phyloP scores from a whole-genome alignment of 2,797 vertebrate species.

The Crenuchus spilurus region DNA sequence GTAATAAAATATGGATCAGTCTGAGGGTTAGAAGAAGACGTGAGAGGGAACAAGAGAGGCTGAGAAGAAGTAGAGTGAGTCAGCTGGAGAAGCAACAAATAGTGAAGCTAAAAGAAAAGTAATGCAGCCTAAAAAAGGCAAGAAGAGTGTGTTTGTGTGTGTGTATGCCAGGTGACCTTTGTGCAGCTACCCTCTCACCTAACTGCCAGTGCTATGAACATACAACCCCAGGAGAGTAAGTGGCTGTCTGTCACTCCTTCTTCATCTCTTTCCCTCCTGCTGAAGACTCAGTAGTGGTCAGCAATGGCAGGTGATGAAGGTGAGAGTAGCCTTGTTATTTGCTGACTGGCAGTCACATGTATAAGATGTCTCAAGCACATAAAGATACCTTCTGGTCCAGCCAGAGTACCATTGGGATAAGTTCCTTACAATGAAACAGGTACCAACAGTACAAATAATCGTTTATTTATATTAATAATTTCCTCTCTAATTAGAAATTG shows the following conservation, averaged over 20 bases:
- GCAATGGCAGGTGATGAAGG: slow-evolving; percentile 33
- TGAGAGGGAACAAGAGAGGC: background rate
- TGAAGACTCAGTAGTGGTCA: slow-evolving; percentile 6
- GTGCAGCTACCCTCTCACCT: slow-evolving; percentile 25
- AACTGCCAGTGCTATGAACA: slow-evolving; percentile 34
- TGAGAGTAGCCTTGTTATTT: slow-evolving; percentile 35
- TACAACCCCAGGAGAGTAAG: slow-evolving; percentile 25
- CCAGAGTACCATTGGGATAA: background rate
- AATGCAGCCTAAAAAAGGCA: too few species aligned
- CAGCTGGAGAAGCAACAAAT: background rate
- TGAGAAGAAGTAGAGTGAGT: background rate
- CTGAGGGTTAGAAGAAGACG: background rate
- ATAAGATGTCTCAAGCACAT: background rate
- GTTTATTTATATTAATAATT: slow-evolving; percentile 1
- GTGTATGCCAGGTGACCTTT: slow-evolving; percentile 31
- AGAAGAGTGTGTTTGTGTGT: background rate
- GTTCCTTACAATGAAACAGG: background rate
- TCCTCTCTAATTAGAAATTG: background rate
- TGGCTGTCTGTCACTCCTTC: slow-evolving; percentile 18
- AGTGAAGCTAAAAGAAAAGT: background rate
- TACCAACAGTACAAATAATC: background rate
- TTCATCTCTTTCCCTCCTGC: background rate
- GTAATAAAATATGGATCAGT: background rate
- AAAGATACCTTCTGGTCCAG: background rate
- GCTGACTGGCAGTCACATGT: slow-evolving; percentile 27